Evolutionary conservation across 2,888 invertebrate genomes (phyloP), one percentile per base, ranked within the genome.

Genomic region (Hirtodrosophila trivittata): DNA sequence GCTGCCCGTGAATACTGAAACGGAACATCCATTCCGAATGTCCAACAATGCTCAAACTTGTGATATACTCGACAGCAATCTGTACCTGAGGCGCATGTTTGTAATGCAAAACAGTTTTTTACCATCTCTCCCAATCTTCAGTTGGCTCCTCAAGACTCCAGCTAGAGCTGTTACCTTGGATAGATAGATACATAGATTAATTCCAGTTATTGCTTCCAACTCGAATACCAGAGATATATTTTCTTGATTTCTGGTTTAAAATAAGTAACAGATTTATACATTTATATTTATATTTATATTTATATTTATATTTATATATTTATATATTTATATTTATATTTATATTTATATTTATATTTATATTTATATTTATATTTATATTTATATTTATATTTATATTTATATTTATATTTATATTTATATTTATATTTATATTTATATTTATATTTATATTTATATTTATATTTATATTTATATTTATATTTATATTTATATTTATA

Each of bases 71-170:
- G 87, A 85, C 64, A 77, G 71, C 59, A 86, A 87, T 54, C 72
- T 89, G 77, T 87, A 89, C 75, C 87, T 89, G 80, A 62, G 70
- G 50, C 80, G 88, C 57, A 78, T 88, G 66, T 88, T 88, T 74
- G 88, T 88, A 88, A 80, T 76, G 54, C 47, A 63, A 42, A 66
- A 56, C 56, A 42, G 41, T 41, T 37, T 42, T 5, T 51, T 45
- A 46, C 28, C 5, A 3, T 21, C 38, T 69, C 32, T 32, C 32
- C 21, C 16, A 4, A 28, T 37, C 26, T 26, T 4, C 10, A 2
- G 12, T 38, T 75, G 2, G 4, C 38, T 21, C 4, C 1, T 28
- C 43, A 43, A 37, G 18, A 28, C 10, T 41, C 32, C n/a, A n/a
- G n/a, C n/a, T n/a, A n/a, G n/a, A n/a, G n/a, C n/a, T n/a, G n/a